Percentiles rank a stretch among this genome's conserved stretches.
phyloP scores from a whole-genome alignment of 2,113 vertebrate species.

The Chloropsis hardwickii region DNA sequence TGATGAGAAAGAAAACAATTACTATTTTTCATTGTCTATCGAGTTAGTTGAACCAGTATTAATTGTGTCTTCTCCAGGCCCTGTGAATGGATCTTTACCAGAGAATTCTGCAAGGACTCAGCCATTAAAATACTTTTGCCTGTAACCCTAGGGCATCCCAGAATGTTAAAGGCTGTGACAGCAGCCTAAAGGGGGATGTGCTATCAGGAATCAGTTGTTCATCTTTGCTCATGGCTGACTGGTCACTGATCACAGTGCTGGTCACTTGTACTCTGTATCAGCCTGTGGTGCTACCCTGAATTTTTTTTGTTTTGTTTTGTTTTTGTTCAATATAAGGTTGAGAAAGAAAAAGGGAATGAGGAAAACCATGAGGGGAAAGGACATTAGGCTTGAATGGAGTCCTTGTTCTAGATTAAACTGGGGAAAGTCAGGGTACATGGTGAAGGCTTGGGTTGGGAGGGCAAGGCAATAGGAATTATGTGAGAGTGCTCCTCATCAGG shows the following conservation, averaged over 20 bases:
- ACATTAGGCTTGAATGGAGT: background rate
- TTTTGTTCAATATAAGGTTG: background rate
- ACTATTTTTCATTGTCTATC: fast-evolving
- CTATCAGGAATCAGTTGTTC: background rate
- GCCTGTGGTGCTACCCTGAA: background rate
- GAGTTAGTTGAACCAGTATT: background rate
- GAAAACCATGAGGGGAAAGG: background rate
- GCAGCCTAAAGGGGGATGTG: background rate
- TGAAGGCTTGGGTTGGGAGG: background rate
- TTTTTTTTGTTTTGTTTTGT: background rate
- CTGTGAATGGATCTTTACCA: background rate
- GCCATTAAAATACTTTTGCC: background rate
- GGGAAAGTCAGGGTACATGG: background rate
- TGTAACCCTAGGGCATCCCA: background rate
- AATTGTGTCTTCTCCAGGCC: background rate
- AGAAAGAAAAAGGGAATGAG: background rate
- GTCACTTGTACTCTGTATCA: background rate
- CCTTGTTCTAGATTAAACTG: background rate
- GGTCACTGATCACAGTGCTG: background rate
- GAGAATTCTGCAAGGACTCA: background rate
- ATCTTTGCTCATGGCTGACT: background rate
- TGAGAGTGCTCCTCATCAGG: background rate
- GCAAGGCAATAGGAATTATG: background rate
- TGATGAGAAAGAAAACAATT: background rate
- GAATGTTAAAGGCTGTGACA: background rate